Percentiles rank a stretch among this genome's conserved stretches.
Evolutionary conservation across 1,140 invertebrate species (phyloP).

Genomic region (Paralvinella palmiformis): DNA sequence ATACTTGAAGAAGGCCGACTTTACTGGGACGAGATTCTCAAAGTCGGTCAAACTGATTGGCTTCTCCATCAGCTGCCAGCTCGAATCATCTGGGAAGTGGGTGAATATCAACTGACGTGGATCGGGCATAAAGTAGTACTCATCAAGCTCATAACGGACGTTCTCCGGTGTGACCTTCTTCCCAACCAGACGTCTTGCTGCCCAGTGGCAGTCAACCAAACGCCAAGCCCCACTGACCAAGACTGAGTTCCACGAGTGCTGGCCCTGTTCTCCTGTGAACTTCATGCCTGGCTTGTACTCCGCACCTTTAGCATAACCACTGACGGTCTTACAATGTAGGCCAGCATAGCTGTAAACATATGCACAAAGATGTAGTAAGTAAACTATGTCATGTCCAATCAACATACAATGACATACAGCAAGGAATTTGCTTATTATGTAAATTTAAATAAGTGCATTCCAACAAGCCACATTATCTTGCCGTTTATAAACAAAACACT

Average conservation of each 20-base stretch:
- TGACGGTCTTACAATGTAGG: constrained; percentile 48
- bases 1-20: constrained; percentile 51
- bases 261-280: constrained; percentile 42
- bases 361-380: neutral
- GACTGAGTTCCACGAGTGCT: constrained; percentile 51
- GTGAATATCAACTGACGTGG: constrained; percentile 50
- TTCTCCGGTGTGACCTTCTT: constrained; percentile 35
- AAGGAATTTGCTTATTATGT: no score
- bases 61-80: constrained; percentile 48
- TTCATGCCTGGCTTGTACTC: constrained; percentile 50
- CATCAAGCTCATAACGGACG: constrained; percentile 46
- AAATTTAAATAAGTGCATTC: no score
- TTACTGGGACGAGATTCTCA: constrained; percentile 50
- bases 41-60: constrained; percentile 43
- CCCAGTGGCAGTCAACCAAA: constrained; percentile 50
- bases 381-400: neutral
- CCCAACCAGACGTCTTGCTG: constrained; percentile 47
- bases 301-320: constrained; percentile 50
- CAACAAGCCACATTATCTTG: no score
- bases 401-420: no score
- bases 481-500: no score
- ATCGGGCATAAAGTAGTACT: constrained; percentile 49
- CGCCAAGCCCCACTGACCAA: constrained; percentile 49
- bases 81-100: constrained; percentile 46
- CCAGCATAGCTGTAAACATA: constrained; percentile 44